Percentiles rank a stretch among this genome's conserved stretches.
These are phyloP conservation scores for Heliconius hortense DNA, from an alignment of 2,888 invertebrate species.

Conservation along the genomic window DNA sequence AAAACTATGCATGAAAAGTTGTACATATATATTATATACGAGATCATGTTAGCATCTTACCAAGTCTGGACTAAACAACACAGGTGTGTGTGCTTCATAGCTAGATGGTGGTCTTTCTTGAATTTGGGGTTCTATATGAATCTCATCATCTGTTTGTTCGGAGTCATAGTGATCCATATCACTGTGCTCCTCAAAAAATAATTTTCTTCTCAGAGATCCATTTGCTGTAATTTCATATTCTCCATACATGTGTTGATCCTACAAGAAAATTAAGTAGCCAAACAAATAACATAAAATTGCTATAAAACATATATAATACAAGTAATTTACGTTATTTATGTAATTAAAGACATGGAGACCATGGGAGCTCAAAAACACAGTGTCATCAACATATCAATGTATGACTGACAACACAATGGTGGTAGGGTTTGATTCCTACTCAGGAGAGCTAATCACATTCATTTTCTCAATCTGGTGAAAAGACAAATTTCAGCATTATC, in stretches of 20 bases:
- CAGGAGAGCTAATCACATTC: too few relatives aligned
- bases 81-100: conserved; percentile 65
- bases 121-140: conserved; percentile 48
- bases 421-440: too few relatives aligned
- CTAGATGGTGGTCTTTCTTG: conserved; percentile 57
- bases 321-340: background rate
- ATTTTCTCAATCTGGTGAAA: too few relatives aligned
- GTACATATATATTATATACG: too few relatives aligned
- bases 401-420: too few relatives aligned
- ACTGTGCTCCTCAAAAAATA: conserved; percentile 73
- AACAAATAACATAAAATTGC: background rate
- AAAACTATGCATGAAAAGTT: too few relatives aligned
- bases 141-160: conserved; percentile 73
- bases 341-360: background rate
- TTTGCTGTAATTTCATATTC: conserved; percentile 73
- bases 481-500: too few relatives aligned
- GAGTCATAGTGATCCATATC: conserved; percentile 74
- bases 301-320: background rate
- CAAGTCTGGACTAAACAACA: conserved; percentile 67
- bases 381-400: too few relatives aligned
- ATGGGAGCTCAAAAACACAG: too few relatives aligned
- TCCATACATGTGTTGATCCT: conserved; percentile 71
- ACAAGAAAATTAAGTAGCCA: background rate
- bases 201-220: conserved; percentile 68
- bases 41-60: background rate